Percentiles rank a stretch among this genome's conserved stretches.
Evolutionary conservation across 2,113 vertebrate genomes (phyloP).

Genomic region (Castor canadensis): DNA sequence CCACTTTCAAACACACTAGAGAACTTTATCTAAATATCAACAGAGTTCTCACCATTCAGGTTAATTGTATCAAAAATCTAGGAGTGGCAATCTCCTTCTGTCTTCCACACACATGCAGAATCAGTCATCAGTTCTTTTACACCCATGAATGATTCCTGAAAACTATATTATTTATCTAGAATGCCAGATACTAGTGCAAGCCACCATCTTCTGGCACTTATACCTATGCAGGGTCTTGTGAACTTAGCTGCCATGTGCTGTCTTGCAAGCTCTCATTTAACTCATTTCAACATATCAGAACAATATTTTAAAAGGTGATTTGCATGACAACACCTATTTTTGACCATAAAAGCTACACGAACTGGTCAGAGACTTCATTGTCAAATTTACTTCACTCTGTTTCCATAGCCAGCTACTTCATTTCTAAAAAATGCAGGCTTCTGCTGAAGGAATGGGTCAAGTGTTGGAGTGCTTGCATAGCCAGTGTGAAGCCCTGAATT

Average conservation of each 20-base stretch:
- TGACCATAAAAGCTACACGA: not conserved
- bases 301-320: not conserved
- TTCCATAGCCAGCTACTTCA: too few relatives aligned
- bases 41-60: not conserved
- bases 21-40: not conserved
- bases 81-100: not conserved
- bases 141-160: not conserved
- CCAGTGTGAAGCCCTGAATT: too few relatives aligned
- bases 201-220: not conserved
- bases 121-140: not conserved
- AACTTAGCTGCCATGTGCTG: not conserved
- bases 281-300: not conserved
- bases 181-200: rapidly evolving
- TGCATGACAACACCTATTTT: not conserved
- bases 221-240: not conserved
- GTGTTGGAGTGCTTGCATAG: too few relatives aligned
- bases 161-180: not conserved
- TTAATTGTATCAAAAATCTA: not conserved
- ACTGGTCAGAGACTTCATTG: not conserved
- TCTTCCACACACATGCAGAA: not conserved
- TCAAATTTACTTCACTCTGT: not conserved
- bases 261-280: not conserved
- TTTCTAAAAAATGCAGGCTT: not conserved
- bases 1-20: not conserved
- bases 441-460: too few relatives aligned